Evolutionary conservation across 1,140 invertebrate genomes (phyloP).

Genomic region (Acromyrmex echinatior): DNA sequence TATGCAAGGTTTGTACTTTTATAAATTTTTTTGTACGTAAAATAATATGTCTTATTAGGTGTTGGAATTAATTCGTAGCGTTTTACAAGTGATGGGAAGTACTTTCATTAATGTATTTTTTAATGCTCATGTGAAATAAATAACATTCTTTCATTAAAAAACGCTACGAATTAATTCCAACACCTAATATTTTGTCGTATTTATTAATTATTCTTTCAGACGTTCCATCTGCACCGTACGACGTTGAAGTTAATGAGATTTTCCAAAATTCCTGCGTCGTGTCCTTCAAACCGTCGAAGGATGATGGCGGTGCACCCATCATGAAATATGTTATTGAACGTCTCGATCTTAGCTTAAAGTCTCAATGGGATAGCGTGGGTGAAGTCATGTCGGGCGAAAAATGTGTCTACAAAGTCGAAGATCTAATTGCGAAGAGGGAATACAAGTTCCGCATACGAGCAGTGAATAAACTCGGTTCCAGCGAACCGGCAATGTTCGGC

Average conservation of each 20-base stretch:
- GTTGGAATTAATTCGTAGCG: no score
- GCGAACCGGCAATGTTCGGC: slow-evolving; percentile 95
- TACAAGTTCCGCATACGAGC: slow-evolving; percentile 98
- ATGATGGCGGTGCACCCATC: slow-evolving; percentile 97
- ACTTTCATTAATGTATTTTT: no score
- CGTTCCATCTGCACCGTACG: slow-evolving; percentile 94
- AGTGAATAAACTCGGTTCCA: slow-evolving; percentile 95
- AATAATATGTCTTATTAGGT: not conserved
- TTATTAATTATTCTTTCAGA: slow-evolving; percentile 84
- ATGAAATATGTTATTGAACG: slow-evolving; percentile 97
- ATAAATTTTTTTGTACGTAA: not conserved
- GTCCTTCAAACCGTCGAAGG: slow-evolving; percentile 95
- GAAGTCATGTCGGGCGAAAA: slow-evolving; percentile 90
- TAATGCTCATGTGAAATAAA: no score
- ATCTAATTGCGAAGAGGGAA: slow-evolving; percentile 94
- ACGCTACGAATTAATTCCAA: no score
- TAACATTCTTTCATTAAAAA: no score
- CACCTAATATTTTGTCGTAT: not conserved
- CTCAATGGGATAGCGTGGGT: slow-evolving; percentile 95
- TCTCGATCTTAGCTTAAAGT: slow-evolving; percentile 95
- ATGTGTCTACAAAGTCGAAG: slow-evolving; percentile 94
- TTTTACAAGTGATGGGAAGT: no score
- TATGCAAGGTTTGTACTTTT: slow-evolving; percentile 90
- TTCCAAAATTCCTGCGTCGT: slow-evolving; percentile 97
- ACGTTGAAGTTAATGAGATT: slow-evolving; percentile 96